Conservation (phyloP, 2,113 vertebrate genomes). For the Oreochromis tanganicae region DNA sequence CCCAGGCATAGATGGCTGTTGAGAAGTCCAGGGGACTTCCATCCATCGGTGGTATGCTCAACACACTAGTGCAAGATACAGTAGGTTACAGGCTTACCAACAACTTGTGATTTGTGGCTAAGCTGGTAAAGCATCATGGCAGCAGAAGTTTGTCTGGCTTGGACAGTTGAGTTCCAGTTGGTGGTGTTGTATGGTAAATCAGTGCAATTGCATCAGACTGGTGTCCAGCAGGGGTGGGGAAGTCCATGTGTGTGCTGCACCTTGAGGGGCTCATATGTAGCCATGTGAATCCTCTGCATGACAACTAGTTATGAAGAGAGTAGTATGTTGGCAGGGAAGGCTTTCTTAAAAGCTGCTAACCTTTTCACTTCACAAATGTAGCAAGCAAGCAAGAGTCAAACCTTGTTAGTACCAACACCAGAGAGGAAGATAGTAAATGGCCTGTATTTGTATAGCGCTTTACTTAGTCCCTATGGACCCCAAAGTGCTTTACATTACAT, state of each 20-base stretch:
- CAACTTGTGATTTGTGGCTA: not conserved
- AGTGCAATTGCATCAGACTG: not conserved
- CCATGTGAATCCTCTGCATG: not conserved
- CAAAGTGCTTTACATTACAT: too few relatives aligned
- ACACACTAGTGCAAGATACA: not conserved
- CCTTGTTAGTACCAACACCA: not conserved
- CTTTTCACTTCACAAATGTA: not conserved
- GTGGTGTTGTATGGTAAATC: not conserved
- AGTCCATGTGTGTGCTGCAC: not conserved
- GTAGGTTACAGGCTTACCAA: not conserved
- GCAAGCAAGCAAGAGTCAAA: not conserved
- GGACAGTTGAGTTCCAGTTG: not conserved
- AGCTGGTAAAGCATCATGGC: not conserved
- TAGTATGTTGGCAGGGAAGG: not conserved
- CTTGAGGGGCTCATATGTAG: not conserved
- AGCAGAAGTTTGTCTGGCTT: not conserved
- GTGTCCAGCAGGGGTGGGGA: not conserved
- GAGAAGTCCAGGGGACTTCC: not conserved
- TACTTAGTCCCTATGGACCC: too few relatives aligned
- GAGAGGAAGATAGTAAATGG: not conserved
- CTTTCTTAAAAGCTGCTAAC: not conserved
- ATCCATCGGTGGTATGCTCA: not conserved
- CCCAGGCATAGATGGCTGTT: not conserved
- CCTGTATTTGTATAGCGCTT: too few relatives aligned
- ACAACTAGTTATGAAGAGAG: not conserved